Evolutionary conservation across 2,888 invertebrate genomes (phyloP), one percentile per base, ranked within the genome.

Genomic region (Formica aserva): DNA sequence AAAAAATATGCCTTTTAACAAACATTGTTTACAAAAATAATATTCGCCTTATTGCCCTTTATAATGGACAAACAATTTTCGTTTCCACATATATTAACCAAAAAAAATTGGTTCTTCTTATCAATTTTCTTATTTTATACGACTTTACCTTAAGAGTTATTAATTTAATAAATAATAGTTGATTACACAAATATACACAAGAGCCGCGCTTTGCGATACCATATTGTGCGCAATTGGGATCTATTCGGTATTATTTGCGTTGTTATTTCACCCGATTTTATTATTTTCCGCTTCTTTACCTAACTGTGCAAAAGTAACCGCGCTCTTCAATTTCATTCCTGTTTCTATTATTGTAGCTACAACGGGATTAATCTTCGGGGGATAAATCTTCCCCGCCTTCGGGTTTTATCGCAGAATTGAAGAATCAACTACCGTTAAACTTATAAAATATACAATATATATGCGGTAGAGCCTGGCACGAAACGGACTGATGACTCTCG

Each of bases 371-470:
- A 48, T 48, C 48, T 48, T 35, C 26, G 11, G 22, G 48, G 22
- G 18, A 65, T 65, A 48, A 75, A 65, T 35, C 13, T 45, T 52
- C 41, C 48, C 29, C 29, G 63, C 35, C 84, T 83, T 84, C 76
- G 87, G 69, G 72, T 76, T 78, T 89, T 82, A 85, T 85, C 77
- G 83, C 83, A 71, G 74, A 85, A 85, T 87, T 85, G 66, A 87
- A 87, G 78, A 81, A 67, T 48, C 45, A 74, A 77, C 82, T 84
- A 84, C 83, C 71, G 55, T 71, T 83, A 81, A 86, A 87, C 38
- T 81, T 82, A 82, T 77, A 74, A 71, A 76, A 82, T 52, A n/a
- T n/a, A 52, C n/a, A 52, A n/a, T n/a, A 52, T 52, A 52, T n/a
- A 52, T 45, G 55, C 62, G 41, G 60, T 80, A 71, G 82, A 71